Conservation (phyloP, 2,888 invertebrate genomes). For the Scrobipalpa costella region DNA sequence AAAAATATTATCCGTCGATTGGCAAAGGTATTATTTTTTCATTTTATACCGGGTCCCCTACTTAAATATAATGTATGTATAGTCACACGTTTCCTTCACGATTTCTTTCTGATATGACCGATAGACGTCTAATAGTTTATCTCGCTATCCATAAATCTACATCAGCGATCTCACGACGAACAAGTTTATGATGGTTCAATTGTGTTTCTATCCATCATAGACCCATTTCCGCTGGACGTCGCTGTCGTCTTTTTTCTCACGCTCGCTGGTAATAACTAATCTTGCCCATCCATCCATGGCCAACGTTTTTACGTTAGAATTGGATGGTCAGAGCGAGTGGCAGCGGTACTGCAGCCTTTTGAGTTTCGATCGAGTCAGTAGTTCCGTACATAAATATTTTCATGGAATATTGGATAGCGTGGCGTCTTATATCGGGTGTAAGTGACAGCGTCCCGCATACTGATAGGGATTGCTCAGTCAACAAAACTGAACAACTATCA, state of each 20-base stretch:
- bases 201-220: constrained; percentile 20
- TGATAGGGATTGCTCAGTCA: too few species aligned
- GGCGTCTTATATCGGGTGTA: too few species aligned
- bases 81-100: too few species aligned
- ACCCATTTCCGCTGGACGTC: constrained; percentile 23
- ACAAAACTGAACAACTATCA: too few species aligned
- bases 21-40: too few species aligned
- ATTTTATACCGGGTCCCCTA: too few species aligned
- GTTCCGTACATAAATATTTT: constrained; percentile 38
- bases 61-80: too few species aligned
- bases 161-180: constrained; percentile 7
- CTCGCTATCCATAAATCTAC: constrained; percentile 32
- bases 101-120: too few species aligned
- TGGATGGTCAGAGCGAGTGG: constrained; percentile 30
- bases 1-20: too few species aligned
- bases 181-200: constrained; percentile 20
- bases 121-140: too few species aligned
- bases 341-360: neutral
- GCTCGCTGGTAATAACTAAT: constrained; percentile 12
- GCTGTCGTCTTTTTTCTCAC: constrained; percentile 25
- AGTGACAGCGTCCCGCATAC: too few species aligned
- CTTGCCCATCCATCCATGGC: constrained; percentile 15
- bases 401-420: constrained; percentile 35
- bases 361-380: neutral
- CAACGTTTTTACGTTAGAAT: neutral